Conservation (phyloP, 1,140 invertebrate species). For the Ptiloglossa arizonensis region DNA sequence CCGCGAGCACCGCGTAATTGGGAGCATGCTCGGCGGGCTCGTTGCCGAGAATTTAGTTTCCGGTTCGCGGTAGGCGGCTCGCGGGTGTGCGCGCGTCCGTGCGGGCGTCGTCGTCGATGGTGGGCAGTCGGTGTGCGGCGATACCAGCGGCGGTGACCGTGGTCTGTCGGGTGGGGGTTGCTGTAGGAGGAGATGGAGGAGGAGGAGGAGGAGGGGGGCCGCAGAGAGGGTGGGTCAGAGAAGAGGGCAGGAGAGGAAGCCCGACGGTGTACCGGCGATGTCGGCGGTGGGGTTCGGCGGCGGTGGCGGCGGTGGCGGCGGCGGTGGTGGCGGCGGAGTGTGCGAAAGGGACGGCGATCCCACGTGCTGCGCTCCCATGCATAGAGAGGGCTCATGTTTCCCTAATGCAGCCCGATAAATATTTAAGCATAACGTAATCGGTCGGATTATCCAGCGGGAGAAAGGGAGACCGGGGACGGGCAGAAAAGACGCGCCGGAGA, state of each 20-base stretch:
- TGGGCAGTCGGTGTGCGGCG: slow-evolving; percentile 32
- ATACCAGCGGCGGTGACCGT: slow-evolving; percentile 35
- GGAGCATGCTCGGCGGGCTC: slow-evolving; percentile 75
- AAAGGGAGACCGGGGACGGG: slow-evolving; percentile 36
- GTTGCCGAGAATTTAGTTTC: slow-evolving; percentile 76
- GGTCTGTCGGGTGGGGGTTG: slow-evolving; percentile 14
- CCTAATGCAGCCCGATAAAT: slow-evolving; percentile 80
- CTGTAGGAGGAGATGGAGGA: neutral
- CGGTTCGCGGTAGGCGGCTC: slow-evolving; percentile 65
- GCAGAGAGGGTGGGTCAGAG: slow-evolving; percentile 12
- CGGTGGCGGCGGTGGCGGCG: slow-evolving; percentile 39
- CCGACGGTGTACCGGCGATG: slow-evolving; percentile 43
- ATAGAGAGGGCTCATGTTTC: slow-evolving; percentile 81
- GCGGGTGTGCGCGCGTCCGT: slow-evolving; percentile 36
- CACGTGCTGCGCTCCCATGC: slow-evolving; percentile 79
- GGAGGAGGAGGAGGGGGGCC: neutral
- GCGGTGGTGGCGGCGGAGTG: slow-evolving; percentile 36
- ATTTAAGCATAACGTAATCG: slow-evolving; percentile 81
- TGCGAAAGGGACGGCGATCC: slow-evolving; percentile 62
- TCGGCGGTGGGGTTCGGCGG: slow-evolving; percentile 27
- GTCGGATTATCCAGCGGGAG: slow-evolving; percentile 72
- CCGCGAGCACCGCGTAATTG: slow-evolving; percentile 72
- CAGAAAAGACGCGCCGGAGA: slow-evolving; percentile 11
- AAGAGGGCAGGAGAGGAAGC: slow-evolving; percentile 26
- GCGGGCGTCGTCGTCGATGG: slow-evolving; percentile 23